Evolutionary conservation across 2,888 invertebrate genomes (phyloP).

Genomic region (Patella caerulea): DNA sequence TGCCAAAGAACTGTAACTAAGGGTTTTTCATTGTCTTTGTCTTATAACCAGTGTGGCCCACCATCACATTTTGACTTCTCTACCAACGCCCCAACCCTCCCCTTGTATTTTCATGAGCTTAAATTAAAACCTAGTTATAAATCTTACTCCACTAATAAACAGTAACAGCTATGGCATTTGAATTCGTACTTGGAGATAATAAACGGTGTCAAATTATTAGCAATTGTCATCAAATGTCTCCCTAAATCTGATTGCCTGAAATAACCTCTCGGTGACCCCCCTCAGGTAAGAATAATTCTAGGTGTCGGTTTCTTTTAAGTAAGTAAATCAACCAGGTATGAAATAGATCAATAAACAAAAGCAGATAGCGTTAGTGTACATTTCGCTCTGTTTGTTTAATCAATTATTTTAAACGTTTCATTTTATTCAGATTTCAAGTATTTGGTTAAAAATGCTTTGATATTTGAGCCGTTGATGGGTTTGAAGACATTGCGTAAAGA

Average conservation of each 20-base stretch:
- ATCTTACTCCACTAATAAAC: too few species aligned
- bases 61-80: too few species aligned
- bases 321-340: slow-evolving; percentile 7
- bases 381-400: background rate
- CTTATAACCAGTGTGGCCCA: too few species aligned
- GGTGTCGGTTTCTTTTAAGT: slow-evolving; percentile 9
- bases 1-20: too few species aligned
- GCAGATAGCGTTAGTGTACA: background rate
- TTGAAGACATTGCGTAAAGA: slow-evolving; percentile 3
- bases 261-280: background rate
- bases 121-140: too few species aligned
- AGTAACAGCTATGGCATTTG: too few species aligned
- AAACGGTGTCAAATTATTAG: background rate
- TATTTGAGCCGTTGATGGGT: background rate
- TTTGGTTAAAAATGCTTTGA: background rate
- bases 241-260: background rate
- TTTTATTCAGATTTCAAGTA: background rate
- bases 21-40: too few species aligned
- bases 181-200: background rate
- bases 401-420: background rate
- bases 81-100: too few species aligned
- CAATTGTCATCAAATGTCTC: background rate
- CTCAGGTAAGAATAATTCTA: background rate
- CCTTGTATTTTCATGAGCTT: too few species aligned
- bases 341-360: slow-evolving; percentile 10